Evolutionary conservation across 2,888 invertebrate species (phyloP).

Genomic region (Cynaeus angustus): DNA sequence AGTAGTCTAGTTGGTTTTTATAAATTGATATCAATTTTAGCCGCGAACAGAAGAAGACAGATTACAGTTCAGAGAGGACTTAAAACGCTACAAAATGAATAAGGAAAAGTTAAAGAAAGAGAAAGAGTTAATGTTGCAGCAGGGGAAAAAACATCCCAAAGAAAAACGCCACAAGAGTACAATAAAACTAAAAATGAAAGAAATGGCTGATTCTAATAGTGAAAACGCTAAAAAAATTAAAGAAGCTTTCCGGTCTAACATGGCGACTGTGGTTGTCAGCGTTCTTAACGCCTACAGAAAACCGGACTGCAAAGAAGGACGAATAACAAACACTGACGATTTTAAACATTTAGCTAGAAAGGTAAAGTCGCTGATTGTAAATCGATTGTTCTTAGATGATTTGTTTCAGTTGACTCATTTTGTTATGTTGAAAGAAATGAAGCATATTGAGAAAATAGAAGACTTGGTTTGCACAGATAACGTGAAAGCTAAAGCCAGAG

Average conservation of each 20-base stretch:
- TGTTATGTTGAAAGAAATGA: constrained; percentile 95
- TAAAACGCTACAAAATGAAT: constrained; percentile 84
- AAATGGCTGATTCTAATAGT: constrained; percentile 69
- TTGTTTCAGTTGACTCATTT: constrained; percentile 90
- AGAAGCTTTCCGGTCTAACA: constrained; percentile 87
- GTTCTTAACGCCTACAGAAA: constrained; percentile 92
- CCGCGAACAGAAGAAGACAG: constrained; percentile 88
- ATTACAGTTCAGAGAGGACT: constrained; percentile 79
- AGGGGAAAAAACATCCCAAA: constrained; percentile 56
- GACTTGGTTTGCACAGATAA: constrained; percentile 91
- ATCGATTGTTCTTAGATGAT: constrained; percentile 30
- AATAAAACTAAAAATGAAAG: constrained; percentile 66
- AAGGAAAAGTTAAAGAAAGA: constrained; percentile 85
- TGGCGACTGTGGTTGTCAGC: constrained; percentile 88
- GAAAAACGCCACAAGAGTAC: constrained; percentile 62
- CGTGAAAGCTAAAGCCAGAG: constrained; percentile 95
- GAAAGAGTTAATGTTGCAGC: constrained; percentile 75
- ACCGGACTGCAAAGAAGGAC: constrained; percentile 86
- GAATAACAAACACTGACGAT: constrained; percentile 92
- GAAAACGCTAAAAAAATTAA: constrained; percentile 82
- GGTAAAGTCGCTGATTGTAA: constrained; percentile 76
- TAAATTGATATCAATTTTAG: constrained; percentile 70
- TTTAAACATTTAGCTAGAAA: constrained; percentile 96
- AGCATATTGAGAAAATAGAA: constrained; percentile 90
- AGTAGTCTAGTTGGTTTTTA: background rate